phyloP scores from a whole-genome alignment of 2,113 vertebrate species.

The Ahaetulla prasina region DNA sequence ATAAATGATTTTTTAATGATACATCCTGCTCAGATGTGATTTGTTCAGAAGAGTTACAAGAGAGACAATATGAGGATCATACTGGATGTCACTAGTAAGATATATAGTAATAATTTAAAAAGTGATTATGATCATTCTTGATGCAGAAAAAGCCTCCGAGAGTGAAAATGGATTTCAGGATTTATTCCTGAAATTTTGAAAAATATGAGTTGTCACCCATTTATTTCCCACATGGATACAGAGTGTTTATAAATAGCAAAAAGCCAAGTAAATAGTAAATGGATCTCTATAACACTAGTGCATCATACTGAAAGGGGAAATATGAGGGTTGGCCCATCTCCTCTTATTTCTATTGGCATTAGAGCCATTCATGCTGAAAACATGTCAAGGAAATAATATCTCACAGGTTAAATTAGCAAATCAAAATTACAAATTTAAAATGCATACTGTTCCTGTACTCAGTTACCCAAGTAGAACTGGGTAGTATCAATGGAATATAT shows the following conservation, averaged over 20 bases:
- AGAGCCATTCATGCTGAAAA: not conserved
- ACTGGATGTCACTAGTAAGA: not conserved
- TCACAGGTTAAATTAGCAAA: not conserved
- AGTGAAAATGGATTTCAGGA: not conserved
- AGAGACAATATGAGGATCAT: not conserved
- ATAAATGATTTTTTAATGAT: not conserved
- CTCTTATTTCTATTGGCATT: not conserved
- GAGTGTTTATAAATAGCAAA: not conserved
- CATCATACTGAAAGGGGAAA: not conserved
- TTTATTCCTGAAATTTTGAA: not conserved
- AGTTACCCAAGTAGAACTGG: not conserved
- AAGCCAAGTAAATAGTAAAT: not conserved
- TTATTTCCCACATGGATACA: not conserved
- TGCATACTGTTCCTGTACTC: not conserved
- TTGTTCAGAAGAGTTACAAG: not conserved
- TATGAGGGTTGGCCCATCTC: not conserved
- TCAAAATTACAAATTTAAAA: not conserved
- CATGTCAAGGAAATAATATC: not conserved
- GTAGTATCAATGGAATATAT: not conserved
- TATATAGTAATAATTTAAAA: not conserved
- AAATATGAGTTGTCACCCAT: not conserved
- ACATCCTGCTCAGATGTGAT: not conserved
- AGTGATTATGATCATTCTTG: not conserved
- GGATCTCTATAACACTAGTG: not conserved
- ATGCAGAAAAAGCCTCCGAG: not conserved